Conservation (phyloP, 2,888 invertebrate genomes). For the Philhelius pedissequus region DNA sequence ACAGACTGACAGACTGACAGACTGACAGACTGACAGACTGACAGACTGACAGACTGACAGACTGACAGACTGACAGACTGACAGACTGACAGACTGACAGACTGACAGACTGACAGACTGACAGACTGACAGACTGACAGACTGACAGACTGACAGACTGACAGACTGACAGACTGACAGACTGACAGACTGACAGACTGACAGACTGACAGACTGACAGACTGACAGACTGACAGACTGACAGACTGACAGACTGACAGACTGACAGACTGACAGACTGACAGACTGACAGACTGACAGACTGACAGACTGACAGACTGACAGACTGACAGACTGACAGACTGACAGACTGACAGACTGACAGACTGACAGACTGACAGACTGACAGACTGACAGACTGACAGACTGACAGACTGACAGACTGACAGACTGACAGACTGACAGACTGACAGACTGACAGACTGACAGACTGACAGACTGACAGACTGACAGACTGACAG, state of each 20-base stretch:
- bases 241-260: background rate
- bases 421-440: background rate
- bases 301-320: background rate
- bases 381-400: background rate
- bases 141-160: background rate
- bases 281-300: background rate
- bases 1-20: no score
- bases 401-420: background rate
- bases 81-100: no score
- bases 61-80: no score
- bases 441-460: background rate
- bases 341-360: background rate
- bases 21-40: no score
- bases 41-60: no score
- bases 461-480: background rate
- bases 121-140: no score
- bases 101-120: no score
- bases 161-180: background rate
- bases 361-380: background rate
- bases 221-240: background rate
- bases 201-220: constrained; percentile 5
- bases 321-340: background rate
- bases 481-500: background rate
- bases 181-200: background rate
- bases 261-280: background rate